Percentiles rank a stretch among this genome's conserved stretches.
These are phyloP conservation scores for Polypedilum pembai DNA, from an alignment of 1,140 invertebrate species.

Conservation along the genomic window DNA sequence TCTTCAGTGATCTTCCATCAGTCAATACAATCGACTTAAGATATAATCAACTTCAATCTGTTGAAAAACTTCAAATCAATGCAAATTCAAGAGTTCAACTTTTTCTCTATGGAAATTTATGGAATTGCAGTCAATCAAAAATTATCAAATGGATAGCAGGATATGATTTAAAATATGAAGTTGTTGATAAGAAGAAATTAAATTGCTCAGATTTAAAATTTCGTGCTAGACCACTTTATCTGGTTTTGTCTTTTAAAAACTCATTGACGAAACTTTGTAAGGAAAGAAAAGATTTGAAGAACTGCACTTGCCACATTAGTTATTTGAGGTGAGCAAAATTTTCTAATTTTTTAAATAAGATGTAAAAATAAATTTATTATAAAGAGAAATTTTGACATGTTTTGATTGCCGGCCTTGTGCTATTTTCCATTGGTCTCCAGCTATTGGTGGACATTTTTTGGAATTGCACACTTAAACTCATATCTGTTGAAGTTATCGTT, in stretches of 20 bases:
- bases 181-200: not conserved
- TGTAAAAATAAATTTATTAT: too few relatives aligned
- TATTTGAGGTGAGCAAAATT: not conserved
- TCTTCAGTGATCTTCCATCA: not conserved
- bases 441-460: too few relatives aligned
- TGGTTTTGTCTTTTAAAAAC: not conserved
- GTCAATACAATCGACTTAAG: not conserved
- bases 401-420: too few relatives aligned
- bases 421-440: too few relatives aligned
- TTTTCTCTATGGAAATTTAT: not conserved
- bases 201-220: not conserved
- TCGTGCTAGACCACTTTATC: not conserved
- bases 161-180: not conserved
- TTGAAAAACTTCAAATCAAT: not conserved
- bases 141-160: not conserved
- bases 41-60: not conserved
- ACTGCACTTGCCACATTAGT: not conserved
- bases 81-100: not conserved
- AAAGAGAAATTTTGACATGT: too few relatives aligned
- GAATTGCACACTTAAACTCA: too few relatives aligned
- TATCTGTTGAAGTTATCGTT: too few relatives aligned
- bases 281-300: not conserved
- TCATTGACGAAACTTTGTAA: not conserved
- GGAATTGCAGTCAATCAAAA: slow-evolving; percentile 14
- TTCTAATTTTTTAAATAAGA: too few relatives aligned